Base-by-base conservation (phyloP, 2,888 invertebrate genomes). In the Pyrocoelia pectoralis region DNA sequence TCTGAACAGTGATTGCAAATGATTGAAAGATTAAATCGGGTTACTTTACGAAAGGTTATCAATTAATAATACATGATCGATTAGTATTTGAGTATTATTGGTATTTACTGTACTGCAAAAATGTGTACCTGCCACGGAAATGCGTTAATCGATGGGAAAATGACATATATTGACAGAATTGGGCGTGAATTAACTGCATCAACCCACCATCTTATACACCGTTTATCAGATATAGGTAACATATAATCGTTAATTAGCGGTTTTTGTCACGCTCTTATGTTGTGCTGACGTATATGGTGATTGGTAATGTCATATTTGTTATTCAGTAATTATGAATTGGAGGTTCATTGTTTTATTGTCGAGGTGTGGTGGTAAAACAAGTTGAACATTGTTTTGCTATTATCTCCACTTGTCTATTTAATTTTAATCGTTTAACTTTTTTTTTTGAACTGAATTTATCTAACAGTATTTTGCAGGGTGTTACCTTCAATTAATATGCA, bases 1-100 rank as follows among this genome's bases (percentile, higher is more conserved):
- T 50, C 58, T 50, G 51, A 71, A 65, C 69, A 61, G 64, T 68
- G 68, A 68, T 69, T 15, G 67, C 70, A 69, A 69, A 3, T 70
- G 66, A 68, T 67, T 69, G 67, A 70, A 41, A 53, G 40, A 53
- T 38, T 8, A 40, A 41, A 41, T 53, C 18, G 19, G 50, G 17
- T 46, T 46, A 43, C 13, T 46, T 46, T 17, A 46, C 6, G n/a
- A 17, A 17, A 33, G 2, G 2, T 33, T 8, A n/a, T 17, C n/a
- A n/a, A n/a, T n/a, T n/a, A n/a, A n/a, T n/a, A n/a, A n/a, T n/a
- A n/a, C n/a, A n/a, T 46, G 46, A 40, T 52, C 15, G 53, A 40
- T 40, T 41, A 17, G 14, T 17, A 18, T 53, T 33, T 53, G 13
- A 24, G 18, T 19, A 9, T 46, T 15, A 14, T 41, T 14, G 14